Conservation (phyloP, 2,888 invertebrate species). For the Caenorhabditis afra region DNA sequence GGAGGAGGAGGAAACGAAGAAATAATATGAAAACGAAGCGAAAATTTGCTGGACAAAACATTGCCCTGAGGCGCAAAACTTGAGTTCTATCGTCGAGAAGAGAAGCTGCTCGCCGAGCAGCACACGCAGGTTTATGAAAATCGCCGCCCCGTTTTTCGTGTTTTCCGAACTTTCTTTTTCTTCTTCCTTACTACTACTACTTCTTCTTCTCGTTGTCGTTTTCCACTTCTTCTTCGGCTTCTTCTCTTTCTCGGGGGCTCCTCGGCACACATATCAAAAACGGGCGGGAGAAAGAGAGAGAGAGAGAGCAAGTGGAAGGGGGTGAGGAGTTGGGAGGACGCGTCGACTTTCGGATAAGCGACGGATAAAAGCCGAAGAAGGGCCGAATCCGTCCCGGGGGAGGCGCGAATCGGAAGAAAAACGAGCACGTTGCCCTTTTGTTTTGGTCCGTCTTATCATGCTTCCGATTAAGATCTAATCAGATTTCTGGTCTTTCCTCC, state of each 20-base stretch:
- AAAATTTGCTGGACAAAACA: conserved; percentile 52
- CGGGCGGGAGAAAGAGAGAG: not conserved
- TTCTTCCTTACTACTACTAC: conserved; percentile 10
- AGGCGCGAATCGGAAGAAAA: not conserved
- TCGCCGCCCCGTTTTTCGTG: conserved; percentile 54
- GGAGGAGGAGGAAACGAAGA: conserved; percentile 8
- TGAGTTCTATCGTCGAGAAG: conserved; percentile 39
- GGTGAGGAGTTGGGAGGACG: conserved; percentile 14
- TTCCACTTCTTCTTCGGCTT: conserved; percentile 29
- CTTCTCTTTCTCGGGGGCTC: conserved; percentile 18
- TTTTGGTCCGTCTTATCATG: not conserved
- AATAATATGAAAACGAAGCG: conserved; percentile 57
- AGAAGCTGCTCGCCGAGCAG: conserved; percentile 1
- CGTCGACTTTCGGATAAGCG: conserved; percentile 43
- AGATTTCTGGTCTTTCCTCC: not conserved
- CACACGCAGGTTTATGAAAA: conserved; percentile 56
- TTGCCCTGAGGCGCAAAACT: conserved; percentile 52
- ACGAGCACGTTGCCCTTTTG: not conserved
- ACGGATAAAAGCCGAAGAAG: conserved; percentile 38
- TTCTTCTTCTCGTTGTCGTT: too few relatives aligned
- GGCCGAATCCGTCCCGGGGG: conserved; percentile 15
- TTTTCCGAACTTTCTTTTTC: conserved; percentile 45
- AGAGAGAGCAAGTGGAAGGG: too few relatives aligned
- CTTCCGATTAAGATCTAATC: not conserved
- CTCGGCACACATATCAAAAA: conserved; percentile 38